Evolutionary conservation across 2,113 vertebrate species (phyloP).

Genomic region (Dinomys branickii): DNA sequence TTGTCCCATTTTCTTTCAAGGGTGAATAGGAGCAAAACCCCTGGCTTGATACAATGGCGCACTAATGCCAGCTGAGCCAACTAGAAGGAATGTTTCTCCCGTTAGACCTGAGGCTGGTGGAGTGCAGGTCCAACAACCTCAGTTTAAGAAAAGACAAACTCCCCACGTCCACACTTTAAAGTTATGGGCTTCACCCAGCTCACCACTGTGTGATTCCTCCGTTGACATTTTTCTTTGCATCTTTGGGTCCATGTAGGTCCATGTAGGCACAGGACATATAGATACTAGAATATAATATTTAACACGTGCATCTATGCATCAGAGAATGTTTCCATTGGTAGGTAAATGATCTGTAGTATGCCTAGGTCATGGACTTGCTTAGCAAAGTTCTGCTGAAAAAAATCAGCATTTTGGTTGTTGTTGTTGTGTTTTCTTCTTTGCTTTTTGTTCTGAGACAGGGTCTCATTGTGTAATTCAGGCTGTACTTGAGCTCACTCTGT

Average conservation of each 20-base stretch:
- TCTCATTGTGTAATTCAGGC: neutral
- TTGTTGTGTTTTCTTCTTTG: neutral
- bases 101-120: constrained; percentile 53
- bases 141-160: constrained; percentile 65
- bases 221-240: neutral
- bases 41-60: constrained; percentile 70
- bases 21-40: constrained; percentile 59
- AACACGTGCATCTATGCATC: constrained; percentile 5
- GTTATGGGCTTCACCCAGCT: neutral
- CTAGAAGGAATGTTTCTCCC: constrained; percentile 64
- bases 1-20: constrained; percentile 74
- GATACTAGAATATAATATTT: neutral
- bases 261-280: neutral
- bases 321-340: constrained; percentile 10
- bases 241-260: neutral
- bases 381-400: neutral
- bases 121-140: constrained; percentile 5
- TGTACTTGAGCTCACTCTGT: neutral
- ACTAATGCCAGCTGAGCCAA: constrained; percentile 69
- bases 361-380: neutral
- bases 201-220: neutral
- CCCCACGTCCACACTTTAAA: constrained; percentile 57
- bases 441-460: neutral
- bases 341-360: neutral
- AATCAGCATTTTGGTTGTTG: neutral